Base-by-base conservation (phyloP, 2,113 vertebrate genomes). In the Phalacrocorax brasilianus region DNA sequence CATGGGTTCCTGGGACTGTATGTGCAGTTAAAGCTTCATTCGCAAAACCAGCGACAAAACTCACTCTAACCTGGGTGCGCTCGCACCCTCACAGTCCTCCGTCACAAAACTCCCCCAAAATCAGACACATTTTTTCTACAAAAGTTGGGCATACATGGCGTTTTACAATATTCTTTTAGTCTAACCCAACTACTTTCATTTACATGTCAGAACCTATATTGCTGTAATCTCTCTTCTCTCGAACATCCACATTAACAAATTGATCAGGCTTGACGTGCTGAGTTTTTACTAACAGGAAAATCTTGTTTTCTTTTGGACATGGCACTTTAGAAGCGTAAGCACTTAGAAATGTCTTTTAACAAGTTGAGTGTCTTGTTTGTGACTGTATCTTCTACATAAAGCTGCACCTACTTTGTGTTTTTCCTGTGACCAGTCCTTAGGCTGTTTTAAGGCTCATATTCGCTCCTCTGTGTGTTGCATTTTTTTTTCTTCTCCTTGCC, bases 1-100 rank as follows among this genome's bases (percentile, higher is more conserved):
- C 23, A 42, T 0, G 0, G 14, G 28, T 30, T 76, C 65, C 44
- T 70, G 53, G 44, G n/a, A 20, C 16, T 66, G 28, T 0, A 0
- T 28, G 26, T n/a, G 42, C 44, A 22, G 14, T 11, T 68, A 47
- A 65, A 56, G 5, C 28, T 50, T 30, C 8, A 2, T 10, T 47
- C 73, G 67, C 68, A 68, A 73, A 84, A 80, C 8, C 62, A 38
- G 10, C 3, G 1, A 59, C 42, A 80, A 89, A 91, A 18, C 20
- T 42, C 61, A 12, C 17, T 24, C 55, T 68, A 16, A 72, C 18
- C 38, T 2, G 1, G 28, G 12, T 30, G 53, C 52, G 68, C 77
- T 68, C 6, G 1, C 49, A 49, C 61, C 26, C 27, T 71, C 2
- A 0, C 11, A 24, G 26, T 26, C 59, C 68, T 79, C 62, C 50